phyloP scores from a whole-genome alignment of 2,888 invertebrate genomes.

The Andrena praecox region DNA sequence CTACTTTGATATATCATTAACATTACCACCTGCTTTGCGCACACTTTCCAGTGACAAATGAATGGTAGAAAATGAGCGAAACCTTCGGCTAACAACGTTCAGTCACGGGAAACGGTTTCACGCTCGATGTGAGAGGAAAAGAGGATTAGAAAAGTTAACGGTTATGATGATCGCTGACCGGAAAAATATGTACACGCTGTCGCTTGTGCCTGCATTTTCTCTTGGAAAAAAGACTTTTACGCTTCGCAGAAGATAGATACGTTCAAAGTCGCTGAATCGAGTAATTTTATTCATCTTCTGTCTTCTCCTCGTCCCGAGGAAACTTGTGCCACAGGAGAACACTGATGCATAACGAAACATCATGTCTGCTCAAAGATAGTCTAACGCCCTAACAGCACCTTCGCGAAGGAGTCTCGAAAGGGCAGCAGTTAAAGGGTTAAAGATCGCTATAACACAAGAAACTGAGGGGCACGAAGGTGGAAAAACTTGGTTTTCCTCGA shows the following conservation, averaged over 20 bases:
- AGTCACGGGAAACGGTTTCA: constrained; percentile 41
- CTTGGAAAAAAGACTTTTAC: background rate
- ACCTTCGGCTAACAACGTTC: constrained; percentile 11
- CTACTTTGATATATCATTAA: background rate
- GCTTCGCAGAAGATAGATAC: background rate
- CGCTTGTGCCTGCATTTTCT: constrained; percentile 26
- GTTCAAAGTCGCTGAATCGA: background rate
- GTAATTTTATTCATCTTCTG: background rate
- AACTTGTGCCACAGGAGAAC: background rate
- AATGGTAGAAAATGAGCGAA: background rate
- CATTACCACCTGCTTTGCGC: background rate
- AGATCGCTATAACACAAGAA: background rate
- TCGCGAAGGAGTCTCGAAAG: background rate
- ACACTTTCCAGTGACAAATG: constrained; percentile 24
- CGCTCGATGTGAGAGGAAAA: constrained; percentile 37
- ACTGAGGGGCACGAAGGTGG: background rate
- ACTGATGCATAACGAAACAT: background rate
- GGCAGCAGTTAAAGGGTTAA: constrained; percentile 1
- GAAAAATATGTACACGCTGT: constrained; percentile 53
- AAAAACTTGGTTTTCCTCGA: background rate
- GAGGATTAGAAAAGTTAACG: constrained; percentile 66
- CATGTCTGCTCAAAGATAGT: background rate
- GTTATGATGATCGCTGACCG: constrained; percentile 65
- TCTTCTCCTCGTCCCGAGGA: background rate
- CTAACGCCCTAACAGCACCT: background rate